These are phyloP conservation scores for Philotrypesis tridentata DNA, from an alignment of 1,140 invertebrate genomes.

Conservation along the genomic window DNA sequence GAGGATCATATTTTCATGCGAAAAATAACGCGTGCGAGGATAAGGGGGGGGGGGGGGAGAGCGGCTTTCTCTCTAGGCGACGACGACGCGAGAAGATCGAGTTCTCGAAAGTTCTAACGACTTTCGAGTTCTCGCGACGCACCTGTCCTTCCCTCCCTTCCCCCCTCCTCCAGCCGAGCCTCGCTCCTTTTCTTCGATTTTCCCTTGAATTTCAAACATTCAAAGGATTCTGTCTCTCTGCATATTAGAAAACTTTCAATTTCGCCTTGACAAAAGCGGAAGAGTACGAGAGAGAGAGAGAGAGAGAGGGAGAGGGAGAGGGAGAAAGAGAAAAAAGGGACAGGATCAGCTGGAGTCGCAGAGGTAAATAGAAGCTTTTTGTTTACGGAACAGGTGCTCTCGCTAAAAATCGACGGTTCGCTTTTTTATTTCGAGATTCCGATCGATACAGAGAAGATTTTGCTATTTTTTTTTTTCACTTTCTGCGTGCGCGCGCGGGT, in stretches of 20 bases:
- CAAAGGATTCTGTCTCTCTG: slow-evolving; percentile 21
- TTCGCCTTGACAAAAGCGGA: slow-evolving; percentile 22
- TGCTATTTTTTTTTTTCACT: too few relatives aligned
- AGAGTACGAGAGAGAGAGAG: background rate
- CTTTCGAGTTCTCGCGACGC: slow-evolving; percentile 39
- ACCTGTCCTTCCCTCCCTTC: background rate
- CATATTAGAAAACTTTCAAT: slow-evolving; percentile 49
- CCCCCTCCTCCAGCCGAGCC: too few relatives aligned
- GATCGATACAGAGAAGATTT: too few relatives aligned
- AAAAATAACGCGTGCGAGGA: slow-evolving; percentile 36
- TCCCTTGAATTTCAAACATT: slow-evolving; percentile 47
- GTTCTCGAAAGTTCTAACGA: slow-evolving; percentile 41
- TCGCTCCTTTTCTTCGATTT: slow-evolving; percentile 35
- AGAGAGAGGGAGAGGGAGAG: too few relatives aligned
- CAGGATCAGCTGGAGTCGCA: background rate
- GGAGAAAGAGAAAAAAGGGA: background rate
- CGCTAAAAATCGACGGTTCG: too few relatives aligned
- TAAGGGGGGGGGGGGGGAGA: background rate
- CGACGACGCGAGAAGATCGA: slow-evolving; percentile 23
- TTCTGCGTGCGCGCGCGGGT: too few relatives aligned
- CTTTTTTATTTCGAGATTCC: too few relatives aligned
- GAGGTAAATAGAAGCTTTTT: slow-evolving; percentile 18
- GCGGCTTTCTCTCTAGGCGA: background rate
- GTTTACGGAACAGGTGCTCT: background rate
- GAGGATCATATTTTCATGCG: slow-evolving; percentile 43